Base-by-base conservation (phyloP, 2,888 invertebrate genomes). In the Phalangium opilio region DNA sequence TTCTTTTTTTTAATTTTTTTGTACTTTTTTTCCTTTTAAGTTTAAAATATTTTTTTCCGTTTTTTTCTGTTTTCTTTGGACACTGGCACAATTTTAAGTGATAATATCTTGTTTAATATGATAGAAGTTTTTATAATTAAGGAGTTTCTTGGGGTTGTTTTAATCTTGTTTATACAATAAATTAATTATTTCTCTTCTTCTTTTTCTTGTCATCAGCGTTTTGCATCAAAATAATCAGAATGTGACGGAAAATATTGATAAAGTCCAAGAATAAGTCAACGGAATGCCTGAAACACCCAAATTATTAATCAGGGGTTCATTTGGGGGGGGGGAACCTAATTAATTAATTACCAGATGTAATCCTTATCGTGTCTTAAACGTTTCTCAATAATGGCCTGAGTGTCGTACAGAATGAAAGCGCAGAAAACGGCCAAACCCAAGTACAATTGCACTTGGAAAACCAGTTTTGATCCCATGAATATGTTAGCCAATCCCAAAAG, bases 321-420 rank as follows among this genome's bases (percentile, higher is more conserved):
- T n/a, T n/a, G n/a, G n/a, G n/a, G n/a, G n/a, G n/a, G n/a, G 21
- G 18, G 11, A 20, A 12, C 21, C n/a, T 11, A 19, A n/a, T 7
- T 12, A 8, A 11, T 4, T 17, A 60, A 62, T 57, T 62, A 69
- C 70, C 68, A 68, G 56, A 96, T 81, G 66, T 84, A 93, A 70
- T 96, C 95, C 65, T 81, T 83, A 72, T 78, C 90, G 51, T 95
- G 93, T 68, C 76, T 74, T 54, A 86, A 77, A 58, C 81, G 78
- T 67, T 93, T 93, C 68, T 91, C 91, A 60, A 95, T 81, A 58
- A 95, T 93, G 56, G 86, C 71, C 70, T 95, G 95, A n/a, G 96
- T 98, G 68, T 96, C 96, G 62, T 85, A 96, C 54, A 96, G 73
- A 12, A 98, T 80, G 68, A 95, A 96, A 49, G 82, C 90, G 63